Base-by-base conservation (phyloP, 1,140 invertebrate species). In the Hyles vespertilio region DNA sequence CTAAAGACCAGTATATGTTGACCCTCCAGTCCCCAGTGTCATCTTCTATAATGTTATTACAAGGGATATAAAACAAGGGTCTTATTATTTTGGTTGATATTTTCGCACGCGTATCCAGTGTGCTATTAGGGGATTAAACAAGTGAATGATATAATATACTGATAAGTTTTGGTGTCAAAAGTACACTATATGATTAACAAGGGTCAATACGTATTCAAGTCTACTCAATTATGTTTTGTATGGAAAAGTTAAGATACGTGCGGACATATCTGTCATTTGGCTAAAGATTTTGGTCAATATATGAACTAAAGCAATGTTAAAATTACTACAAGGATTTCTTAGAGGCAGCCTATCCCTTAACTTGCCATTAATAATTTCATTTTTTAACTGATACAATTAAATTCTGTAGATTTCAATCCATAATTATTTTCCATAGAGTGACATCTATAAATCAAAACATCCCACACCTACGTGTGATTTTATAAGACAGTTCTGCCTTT, bases 51-150 rank as follows among this genome's bases (percentile, higher is more conserved):
- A 36, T 43, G 22, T 8, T 22, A 22, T 6, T 43, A 22, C 11
- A 5, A 5, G 11, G 5, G 46, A 7, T n/a, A 10, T 5, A n/a
- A n/a, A 48, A 4, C 5, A 54, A 2, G 49, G 61, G 2, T 72
- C 60, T 43, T 22, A 5, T n/a, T 61, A 65, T 32, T 47, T 3
- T 73, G 59, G 65, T 52, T 54, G 10, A 32, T 48, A 53, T 32
- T 59, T 60, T 82, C 82, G 72, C 82, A 85, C 80, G 82, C 63
- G 73, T 80, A 84, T 84, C 68, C 8, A 40, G 36, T 69, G 68
- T 77, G 59, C 63, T 65, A 71, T 63, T 65, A 63, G 40, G 67
- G 33, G 61, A 70, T 74, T 65, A 70, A 59, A 61, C 59, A 67
- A 71, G 59, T 67, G 72, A 78, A 56, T 70, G 63, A 66, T 67